Evolutionary conservation across 2,797 vertebrate genomes (phyloP).

Genomic region (Monodelphis domestica): DNA sequence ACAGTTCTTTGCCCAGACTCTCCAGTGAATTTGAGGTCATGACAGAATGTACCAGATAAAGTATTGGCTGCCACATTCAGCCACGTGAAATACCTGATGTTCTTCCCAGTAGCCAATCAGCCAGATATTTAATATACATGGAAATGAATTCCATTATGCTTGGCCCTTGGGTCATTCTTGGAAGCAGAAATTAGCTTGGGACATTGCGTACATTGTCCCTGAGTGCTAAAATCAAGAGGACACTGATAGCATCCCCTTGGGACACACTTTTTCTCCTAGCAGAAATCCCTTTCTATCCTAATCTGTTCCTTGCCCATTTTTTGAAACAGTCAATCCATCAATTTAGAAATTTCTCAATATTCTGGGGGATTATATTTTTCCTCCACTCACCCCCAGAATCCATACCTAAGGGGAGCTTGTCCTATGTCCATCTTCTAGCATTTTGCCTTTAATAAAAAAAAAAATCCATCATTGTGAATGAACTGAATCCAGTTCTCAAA

Average conservation of each 20-base stretch:
- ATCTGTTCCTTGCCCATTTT: background rate
- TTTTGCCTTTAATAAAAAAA: background rate
- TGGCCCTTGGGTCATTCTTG: background rate
- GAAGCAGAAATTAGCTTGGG: background rate
- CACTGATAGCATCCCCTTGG: background rate
- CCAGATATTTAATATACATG: background rate
- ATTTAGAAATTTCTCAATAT: background rate
- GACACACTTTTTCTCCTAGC: background rate
- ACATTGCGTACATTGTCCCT: background rate
- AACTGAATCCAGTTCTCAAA: background rate
- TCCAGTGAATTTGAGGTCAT: slow-evolving; percentile 13
- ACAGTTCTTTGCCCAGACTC: slow-evolving; percentile 2
- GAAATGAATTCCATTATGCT: background rate
- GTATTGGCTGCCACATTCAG: background rate
- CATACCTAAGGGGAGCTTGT: background rate
- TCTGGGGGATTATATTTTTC: background rate
- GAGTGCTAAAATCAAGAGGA: background rate
- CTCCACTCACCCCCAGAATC: background rate
- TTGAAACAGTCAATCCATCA: background rate
- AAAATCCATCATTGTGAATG: background rate
- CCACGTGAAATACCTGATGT: background rate
- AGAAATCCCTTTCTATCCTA: background rate
- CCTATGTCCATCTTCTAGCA: background rate
- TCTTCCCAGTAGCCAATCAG: background rate
- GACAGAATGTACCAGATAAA: background rate